Percentiles rank a stretch among this genome's conserved stretches.
Evolutionary conservation across 2,113 vertebrate species (phyloP).

Genomic region (Verasper variegatus): DNA sequence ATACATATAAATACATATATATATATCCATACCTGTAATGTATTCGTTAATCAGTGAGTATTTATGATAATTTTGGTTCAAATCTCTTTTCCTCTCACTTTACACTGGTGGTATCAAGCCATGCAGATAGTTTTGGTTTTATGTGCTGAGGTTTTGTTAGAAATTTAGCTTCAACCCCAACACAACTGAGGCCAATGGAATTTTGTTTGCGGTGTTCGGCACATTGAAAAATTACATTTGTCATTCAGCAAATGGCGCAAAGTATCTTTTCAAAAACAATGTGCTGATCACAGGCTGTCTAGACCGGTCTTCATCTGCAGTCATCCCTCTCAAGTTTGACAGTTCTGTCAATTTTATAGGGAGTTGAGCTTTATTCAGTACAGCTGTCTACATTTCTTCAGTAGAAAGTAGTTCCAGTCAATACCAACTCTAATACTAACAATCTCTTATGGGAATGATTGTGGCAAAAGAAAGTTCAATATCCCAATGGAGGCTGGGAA

Average conservation of each 20-base stretch:
- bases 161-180: conserved; percentile 17
- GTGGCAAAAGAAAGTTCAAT: neutral
- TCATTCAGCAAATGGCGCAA: conserved; percentile 23
- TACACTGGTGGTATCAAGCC: neutral
- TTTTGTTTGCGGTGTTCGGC: conserved; percentile 31
- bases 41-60: neutral
- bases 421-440: neutral
- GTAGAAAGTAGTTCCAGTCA: neutral
- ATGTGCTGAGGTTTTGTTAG: conserved; percentile 14
- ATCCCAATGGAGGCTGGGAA: neutral
- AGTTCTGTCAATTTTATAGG: conserved; percentile 19
- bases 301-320: conserved; percentile 13
- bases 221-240: conserved; percentile 14
- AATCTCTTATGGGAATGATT: neutral
- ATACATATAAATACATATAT: neutral
- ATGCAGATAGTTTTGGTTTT: conserved; percentile 43
- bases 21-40: neutral
- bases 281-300: conserved; percentile 17
- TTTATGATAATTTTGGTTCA: conserved; percentile 1
- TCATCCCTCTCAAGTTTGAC: conserved; percentile 17
- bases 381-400: conserved; percentile 25
- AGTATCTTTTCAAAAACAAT: conserved; percentile 31
- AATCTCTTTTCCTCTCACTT: conserved; percentile 7
- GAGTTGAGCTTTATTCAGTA: conserved; percentile 12
- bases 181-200: conserved; percentile 9